These are phyloP conservation scores for Drosophila mayaguana DNA, from an alignment of 2,888 invertebrate genomes.

Conservation along the genomic window DNA sequence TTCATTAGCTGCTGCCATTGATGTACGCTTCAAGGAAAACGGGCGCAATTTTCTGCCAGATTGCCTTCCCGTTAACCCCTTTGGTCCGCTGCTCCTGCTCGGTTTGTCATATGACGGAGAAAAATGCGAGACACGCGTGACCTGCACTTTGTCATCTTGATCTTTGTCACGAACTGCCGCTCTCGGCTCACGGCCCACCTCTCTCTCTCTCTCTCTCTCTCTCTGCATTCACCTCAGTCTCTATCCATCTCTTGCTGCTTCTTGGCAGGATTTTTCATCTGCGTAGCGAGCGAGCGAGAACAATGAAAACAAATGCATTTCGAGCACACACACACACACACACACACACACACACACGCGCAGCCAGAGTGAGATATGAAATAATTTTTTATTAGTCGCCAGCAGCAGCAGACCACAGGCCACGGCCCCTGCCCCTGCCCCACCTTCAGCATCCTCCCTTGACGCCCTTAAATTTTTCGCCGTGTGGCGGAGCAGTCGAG, in stretches of 20 bases:
- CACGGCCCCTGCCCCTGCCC: background rate
- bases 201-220: too few relatives aligned
- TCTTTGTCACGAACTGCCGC: conserved; percentile 42
- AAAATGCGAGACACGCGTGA: conserved; percentile 67
- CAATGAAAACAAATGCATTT: conserved; percentile 77
- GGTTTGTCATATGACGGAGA: conserved; percentile 34
- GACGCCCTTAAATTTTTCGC: conserved; percentile 12
- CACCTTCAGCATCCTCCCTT: background rate
- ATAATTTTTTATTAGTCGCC: conserved; percentile 74
- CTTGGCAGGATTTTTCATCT: conserved; percentile 33
- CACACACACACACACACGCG: conserved; percentile 1
- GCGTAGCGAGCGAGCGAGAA: conserved; percentile 45
- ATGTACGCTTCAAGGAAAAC: conserved; percentile 27
- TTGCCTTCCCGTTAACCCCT: conserved; percentile 11
- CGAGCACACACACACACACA: conserved; percentile 28
- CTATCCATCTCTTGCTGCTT: background rate
- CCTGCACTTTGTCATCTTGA: conserved; percentile 77
- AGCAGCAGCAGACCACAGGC: conserved; percentile 24
- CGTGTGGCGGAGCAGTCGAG: conserved; percentile 48
- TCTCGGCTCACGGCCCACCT: background rate
- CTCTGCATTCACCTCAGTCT: background rate
- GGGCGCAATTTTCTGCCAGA: conserved; percentile 36
- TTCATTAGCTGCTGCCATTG: conserved; percentile 22
- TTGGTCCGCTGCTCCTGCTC: background rate
- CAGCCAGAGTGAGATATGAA: conserved; percentile 60